A percentile compares a stretch with the other conserved stretches of the same genome.
Evolutionary conservation across 2,888 invertebrate genomes (phyloP).

Genomic region (Doris montereyensis): DNA sequence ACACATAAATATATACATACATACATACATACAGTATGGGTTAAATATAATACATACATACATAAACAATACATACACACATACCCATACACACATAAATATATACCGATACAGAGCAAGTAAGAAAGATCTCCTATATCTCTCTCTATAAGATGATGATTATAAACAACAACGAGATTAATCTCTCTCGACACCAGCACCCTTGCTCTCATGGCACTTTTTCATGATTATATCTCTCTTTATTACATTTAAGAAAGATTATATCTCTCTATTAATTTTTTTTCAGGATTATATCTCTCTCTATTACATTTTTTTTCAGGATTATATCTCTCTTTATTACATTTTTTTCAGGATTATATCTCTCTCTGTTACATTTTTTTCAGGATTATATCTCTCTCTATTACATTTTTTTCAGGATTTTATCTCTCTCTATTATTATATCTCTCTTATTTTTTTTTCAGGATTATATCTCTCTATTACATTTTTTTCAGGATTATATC

Average conservation of each 20-base stretch:
- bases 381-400: too few species aligned
- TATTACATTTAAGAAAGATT: background rate
- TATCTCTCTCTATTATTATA: conserved; percentile 18
- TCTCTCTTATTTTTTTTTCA: background rate
- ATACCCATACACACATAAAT: background rate
- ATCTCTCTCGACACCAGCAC: background rate
- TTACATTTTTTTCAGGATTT: too few species aligned
- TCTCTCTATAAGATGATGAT: background rate
- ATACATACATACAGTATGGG: too few species aligned
- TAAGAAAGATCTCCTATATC: background rate
- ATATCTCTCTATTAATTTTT: conserved; percentile 3
- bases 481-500: too few species aligned
- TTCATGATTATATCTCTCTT: too few species aligned
- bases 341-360: background rate
- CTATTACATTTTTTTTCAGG: background rate
- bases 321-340: background rate
- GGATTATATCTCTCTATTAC: background rate
- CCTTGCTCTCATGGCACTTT: background rate
- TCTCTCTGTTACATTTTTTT: conserved; percentile 18
- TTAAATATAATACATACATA: too few species aligned
- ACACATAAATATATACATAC: too few species aligned
- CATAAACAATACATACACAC: background rate
- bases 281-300: background rate
- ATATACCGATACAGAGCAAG: background rate
- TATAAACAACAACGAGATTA: background rate